These are phyloP conservation scores for Pogoniulus pusillus DNA, from an alignment of 2,797 vertebrate genomes.

Conservation along the genomic window DNA sequence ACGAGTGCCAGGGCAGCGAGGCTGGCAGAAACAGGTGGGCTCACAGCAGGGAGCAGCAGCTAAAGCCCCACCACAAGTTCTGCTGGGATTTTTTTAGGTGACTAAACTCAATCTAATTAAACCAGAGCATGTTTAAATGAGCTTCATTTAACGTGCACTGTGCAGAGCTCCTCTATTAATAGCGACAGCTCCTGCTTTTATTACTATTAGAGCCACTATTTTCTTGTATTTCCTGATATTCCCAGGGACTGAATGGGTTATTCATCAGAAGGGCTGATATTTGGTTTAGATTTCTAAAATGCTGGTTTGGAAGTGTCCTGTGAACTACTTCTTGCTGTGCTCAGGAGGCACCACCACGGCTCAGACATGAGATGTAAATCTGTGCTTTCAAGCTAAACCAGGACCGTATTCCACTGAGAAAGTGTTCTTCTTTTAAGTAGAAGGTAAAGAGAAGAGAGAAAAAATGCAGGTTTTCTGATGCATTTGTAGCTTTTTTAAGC, in stretches of 20 bases:
- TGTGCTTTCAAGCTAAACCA: not conserved
- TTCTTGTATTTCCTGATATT: not conserved
- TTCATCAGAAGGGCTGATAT: not conserved
- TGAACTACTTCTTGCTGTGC: not conserved
- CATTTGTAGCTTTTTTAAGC: not conserved
- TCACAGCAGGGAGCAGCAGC: slow-evolving; percentile 41
- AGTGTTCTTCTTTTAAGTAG: not conserved
- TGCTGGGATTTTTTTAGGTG: slow-evolving; percentile 60
- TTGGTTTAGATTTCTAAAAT: not conserved
- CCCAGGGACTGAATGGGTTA: not conserved
- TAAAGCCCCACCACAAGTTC: slow-evolving; percentile 43
- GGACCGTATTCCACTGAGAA: not conserved
- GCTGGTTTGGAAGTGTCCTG: not conserved
- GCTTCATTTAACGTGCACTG: slow-evolving; percentile 25
- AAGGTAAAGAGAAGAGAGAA: not conserved
- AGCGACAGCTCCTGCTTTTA: not conserved
- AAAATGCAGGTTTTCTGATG: not conserved
- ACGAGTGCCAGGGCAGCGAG: not conserved
- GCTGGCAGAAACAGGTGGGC: slow-evolving; percentile 63
- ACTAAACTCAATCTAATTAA: slow-evolving; percentile 67
- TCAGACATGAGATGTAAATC: not conserved
- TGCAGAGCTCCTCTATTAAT: not conserved
- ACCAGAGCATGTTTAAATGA: slow-evolving; percentile 53
- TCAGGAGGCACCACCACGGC: not conserved
- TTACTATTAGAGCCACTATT: not conserved